phyloP scores from a whole-genome alignment of 2,888 invertebrate species.

The Phengaris arion region DNA sequence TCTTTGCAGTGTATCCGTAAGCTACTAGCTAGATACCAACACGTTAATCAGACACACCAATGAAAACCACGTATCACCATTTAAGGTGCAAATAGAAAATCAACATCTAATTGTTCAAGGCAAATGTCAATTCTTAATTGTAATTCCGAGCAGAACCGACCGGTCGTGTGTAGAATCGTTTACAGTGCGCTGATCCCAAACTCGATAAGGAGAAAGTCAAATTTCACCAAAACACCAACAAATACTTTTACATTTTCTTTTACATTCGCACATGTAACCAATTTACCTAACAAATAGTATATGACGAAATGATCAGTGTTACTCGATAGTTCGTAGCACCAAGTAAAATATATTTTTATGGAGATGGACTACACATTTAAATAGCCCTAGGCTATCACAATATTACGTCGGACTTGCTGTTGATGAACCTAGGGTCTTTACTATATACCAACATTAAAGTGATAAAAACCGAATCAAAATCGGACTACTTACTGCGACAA shows the following conservation, averaged over 20 bases:
- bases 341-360: too few species aligned
- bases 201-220: constrained; percentile 64
- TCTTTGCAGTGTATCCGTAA: not conserved
- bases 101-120: constrained; percentile 34
- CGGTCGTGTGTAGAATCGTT: constrained; percentile 59
- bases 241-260: constrained; percentile 31
- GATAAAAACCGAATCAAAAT: too few species aligned
- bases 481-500: too few species aligned
- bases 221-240: constrained; percentile 54
- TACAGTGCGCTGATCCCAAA: constrained; percentile 54
- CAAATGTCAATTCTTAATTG: constrained; percentile 47
- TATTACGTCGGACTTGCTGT: too few species aligned
- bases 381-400: too few species aligned
- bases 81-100: constrained; percentile 29
- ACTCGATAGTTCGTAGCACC: not conserved
- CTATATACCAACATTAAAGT: too few species aligned
- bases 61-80: not conserved
- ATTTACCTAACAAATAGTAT: constrained; percentile 19
- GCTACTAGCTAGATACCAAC: not conserved
- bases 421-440: too few species aligned
- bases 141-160: constrained; percentile 53
- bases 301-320: constrained; percentile 9
- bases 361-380: too few species aligned
- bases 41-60: not conserved
- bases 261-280: constrained; percentile 14